A percentile compares a stretch with the other conserved stretches of the same genome.
phyloP scores from a whole-genome alignment of 2,888 invertebrate genomes.

The Chymomyza procnemis region DNA sequence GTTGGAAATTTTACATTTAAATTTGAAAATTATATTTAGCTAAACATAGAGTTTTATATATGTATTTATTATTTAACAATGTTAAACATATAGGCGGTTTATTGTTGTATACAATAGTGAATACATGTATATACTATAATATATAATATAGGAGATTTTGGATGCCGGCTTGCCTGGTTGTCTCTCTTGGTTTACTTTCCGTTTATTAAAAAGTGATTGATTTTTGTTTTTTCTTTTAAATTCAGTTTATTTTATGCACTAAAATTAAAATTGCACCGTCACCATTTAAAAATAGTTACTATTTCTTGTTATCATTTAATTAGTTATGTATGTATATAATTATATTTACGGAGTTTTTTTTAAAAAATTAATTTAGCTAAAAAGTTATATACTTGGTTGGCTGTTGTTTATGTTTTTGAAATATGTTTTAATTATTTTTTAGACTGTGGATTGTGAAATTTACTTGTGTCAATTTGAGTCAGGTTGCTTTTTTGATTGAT shows the following conservation, averaged over 20 bases:
- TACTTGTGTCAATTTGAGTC: constrained; percentile 32
- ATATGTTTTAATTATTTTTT: constrained; percentile 2
- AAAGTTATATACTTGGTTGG: constrained; percentile 69
- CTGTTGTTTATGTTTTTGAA: constrained; percentile 33
- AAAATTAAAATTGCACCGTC: constrained; percentile 74
- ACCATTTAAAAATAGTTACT: constrained; percentile 62
- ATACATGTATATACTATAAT: constrained; percentile 1
- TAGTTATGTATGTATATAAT: constrained; percentile 41
- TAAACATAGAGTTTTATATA: constrained; percentile 20
- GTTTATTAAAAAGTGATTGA: not conserved
- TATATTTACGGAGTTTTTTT: constrained; percentile 39
- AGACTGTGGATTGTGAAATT: too few species aligned
- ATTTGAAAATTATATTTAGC: constrained; percentile 33
- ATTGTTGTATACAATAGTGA: constrained; percentile 15
- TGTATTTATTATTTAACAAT: constrained; percentile 42
- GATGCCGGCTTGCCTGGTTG: constrained; percentile 28
- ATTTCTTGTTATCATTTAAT: constrained; percentile 5
- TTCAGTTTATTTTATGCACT: constrained; percentile 24
- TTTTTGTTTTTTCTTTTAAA: not conserved
- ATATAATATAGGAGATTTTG: constrained; percentile 42
- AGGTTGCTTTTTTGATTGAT: constrained; percentile 54
- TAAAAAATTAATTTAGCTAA: constrained; percentile 72
- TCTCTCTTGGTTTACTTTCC: constrained; percentile 6
- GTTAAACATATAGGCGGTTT: constrained; percentile 34
- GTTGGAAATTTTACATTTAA: constrained; percentile 28